Conservation (phyloP, 1,140 invertebrate species). For the Antheraea pernyi region DNA sequence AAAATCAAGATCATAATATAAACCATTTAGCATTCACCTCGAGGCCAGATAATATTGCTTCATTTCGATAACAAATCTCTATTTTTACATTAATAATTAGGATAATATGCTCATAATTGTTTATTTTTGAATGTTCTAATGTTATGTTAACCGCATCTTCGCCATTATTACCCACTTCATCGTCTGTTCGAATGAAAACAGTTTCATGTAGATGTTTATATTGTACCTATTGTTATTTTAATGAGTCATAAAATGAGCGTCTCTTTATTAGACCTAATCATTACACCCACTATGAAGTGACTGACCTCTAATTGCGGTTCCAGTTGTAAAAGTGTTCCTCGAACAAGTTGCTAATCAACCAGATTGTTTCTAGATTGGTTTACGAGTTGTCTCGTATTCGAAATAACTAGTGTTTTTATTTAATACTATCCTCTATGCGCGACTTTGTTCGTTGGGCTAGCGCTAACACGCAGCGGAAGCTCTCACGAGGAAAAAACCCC, state of each 20-base stretch:
- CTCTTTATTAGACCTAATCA: slow-evolving; percentile 26
- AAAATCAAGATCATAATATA: slow-evolving; percentile 18
- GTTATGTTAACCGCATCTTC: slow-evolving; percentile 1
- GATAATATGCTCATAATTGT: background rate
- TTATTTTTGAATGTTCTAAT: background rate
- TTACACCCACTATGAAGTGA: slow-evolving; percentile 23
- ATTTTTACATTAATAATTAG: slow-evolving; percentile 10
- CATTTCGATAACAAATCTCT: slow-evolving; percentile 10
- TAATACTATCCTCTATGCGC: no score
- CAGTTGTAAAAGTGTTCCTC: slow-evolving; percentile 4
- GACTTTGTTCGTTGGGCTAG: no score
- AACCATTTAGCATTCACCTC: slow-evolving; percentile 18
- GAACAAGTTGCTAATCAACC: slow-evolving; percentile 14
- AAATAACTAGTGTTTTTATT: background rate
- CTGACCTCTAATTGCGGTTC: slow-evolving; percentile 23
- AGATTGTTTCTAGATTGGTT: slow-evolving; percentile 16
- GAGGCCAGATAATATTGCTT: slow-evolving; percentile 15
- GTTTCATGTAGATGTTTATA: slow-evolving; percentile 15
- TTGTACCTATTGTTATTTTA: slow-evolving; percentile 19
- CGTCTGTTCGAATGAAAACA: slow-evolving; percentile 3
- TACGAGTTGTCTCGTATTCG: slow-evolving; percentile 2
- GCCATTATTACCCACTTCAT: slow-evolving; percentile 1
- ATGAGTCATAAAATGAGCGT: slow-evolving; percentile 17
- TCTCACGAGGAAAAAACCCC: no score
- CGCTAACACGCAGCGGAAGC: no score